Evolutionary conservation across 2,797 vertebrate species (phyloP).

Genomic region (Meda fulgida): DNA sequence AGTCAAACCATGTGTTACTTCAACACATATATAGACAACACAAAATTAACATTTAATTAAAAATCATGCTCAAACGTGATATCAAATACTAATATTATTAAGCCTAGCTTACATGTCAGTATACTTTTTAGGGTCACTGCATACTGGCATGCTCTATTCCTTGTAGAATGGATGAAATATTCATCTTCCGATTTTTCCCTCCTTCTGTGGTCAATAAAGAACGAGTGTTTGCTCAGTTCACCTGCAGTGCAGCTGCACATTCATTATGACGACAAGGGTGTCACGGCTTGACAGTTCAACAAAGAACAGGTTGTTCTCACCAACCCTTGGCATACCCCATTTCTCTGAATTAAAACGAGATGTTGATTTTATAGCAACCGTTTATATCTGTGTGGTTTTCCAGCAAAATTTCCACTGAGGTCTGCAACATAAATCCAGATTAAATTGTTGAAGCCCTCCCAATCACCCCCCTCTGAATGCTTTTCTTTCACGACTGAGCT

Average conservation of each 20-base stretch:
- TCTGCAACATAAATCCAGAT: slow-evolving; percentile 44
- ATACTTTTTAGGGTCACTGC: background rate
- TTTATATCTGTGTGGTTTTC: slow-evolving; percentile 16
- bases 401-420: slow-evolving; percentile 29
- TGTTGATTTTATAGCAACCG: slow-evolving; percentile 30
- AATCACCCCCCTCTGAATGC: slow-evolving; percentile 25
- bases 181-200: background rate
- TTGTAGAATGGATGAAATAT: background rate
- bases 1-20: background rate
- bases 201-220: slow-evolving; percentile 33
- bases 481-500: slow-evolving; percentile 32
- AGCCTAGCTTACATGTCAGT: background rate
- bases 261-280: slow-evolving; percentile 40
- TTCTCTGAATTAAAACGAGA: slow-evolving; percentile 28
- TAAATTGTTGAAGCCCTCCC: slow-evolving; percentile 19
- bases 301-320: slow-evolving; percentile 57
- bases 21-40: background rate
- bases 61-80: background rate
- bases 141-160: background rate
- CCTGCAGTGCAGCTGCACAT: slow-evolving; percentile 52
- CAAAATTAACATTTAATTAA: background rate
- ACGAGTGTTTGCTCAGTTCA: slow-evolving; percentile 51
- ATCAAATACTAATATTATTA: background rate
- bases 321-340: slow-evolving; percentile 29
- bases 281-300: slow-evolving; percentile 51